Evolutionary conservation across 2,113 vertebrate genomes (phyloP).

Genomic region (Passerina amoena): DNA sequence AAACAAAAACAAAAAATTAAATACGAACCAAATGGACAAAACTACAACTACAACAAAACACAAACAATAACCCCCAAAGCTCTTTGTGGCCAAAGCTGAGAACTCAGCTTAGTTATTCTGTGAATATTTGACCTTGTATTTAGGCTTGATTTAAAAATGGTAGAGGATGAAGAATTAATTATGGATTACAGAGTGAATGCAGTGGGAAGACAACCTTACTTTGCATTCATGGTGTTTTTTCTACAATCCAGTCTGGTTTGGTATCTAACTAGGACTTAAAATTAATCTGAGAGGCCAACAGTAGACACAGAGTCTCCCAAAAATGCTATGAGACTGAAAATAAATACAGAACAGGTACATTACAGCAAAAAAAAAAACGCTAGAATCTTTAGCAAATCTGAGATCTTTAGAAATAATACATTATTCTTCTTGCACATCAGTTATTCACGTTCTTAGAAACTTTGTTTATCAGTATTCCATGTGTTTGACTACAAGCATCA

Average conservation of each 20-base stretch:
- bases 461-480: neutral
- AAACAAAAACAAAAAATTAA: neutral
- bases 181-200: neutral
- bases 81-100: neutral
- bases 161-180: neutral
- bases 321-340: neutral
- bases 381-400: neutral
- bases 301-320: neutral
- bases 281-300: neutral
- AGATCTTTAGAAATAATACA: neutral
- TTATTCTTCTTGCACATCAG: neutral
- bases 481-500: neutral
- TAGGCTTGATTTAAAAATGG: neutral
- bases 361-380: neutral
- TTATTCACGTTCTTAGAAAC: neutral
- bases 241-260: neutral
- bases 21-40: neutral
- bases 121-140: neutral
- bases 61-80: fast-evolving
- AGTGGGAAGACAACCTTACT: neutral
- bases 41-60: too few relatives aligned
- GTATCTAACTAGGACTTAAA: neutral
- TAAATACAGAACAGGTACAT: neutral
- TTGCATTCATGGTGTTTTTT: neutral
- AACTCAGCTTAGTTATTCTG: neutral